These are phyloP conservation scores for Sebastes baramenuke DNA, from an alignment of 2,797 vertebrate genomes.

Conservation along the genomic window DNA sequence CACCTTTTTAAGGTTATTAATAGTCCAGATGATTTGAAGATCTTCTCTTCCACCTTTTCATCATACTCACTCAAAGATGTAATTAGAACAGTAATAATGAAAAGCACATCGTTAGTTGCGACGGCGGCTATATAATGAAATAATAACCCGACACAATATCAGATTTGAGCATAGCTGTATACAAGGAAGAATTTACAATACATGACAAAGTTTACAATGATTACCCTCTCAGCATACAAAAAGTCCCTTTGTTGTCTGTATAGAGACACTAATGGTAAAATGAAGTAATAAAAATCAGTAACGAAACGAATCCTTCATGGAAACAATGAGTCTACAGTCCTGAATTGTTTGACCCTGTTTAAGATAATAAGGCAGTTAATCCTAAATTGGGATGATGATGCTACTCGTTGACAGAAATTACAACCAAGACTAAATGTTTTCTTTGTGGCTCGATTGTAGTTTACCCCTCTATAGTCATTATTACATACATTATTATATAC, in stretches of 20 bases:
- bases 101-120: no score
- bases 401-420: conserved; percentile 10
- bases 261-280: background rate
- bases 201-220: conserved; percentile 19
- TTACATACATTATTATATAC: background rate
- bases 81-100: background rate
- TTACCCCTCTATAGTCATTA: background rate
- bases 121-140: background rate
- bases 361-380: conserved; percentile 52
- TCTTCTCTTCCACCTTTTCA: background rate
- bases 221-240: background rate
- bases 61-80: background rate
- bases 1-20: background rate
- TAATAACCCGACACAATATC: conserved; percentile 22
- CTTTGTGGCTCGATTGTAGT: background rate
- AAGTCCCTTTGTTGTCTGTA: conserved; percentile 26
- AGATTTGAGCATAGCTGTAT: conserved; percentile 20
- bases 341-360: conserved; percentile 9
- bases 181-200: conserved; percentile 30
- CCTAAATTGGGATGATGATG: background rate
- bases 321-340: background rate
- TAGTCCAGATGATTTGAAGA: background rate
- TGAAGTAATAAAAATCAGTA: background rate
- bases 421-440: background rate
- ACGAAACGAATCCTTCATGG: background rate